Conservation (phyloP, 2,113 vertebrate genomes). For the Silurus meridionalis region DNA sequence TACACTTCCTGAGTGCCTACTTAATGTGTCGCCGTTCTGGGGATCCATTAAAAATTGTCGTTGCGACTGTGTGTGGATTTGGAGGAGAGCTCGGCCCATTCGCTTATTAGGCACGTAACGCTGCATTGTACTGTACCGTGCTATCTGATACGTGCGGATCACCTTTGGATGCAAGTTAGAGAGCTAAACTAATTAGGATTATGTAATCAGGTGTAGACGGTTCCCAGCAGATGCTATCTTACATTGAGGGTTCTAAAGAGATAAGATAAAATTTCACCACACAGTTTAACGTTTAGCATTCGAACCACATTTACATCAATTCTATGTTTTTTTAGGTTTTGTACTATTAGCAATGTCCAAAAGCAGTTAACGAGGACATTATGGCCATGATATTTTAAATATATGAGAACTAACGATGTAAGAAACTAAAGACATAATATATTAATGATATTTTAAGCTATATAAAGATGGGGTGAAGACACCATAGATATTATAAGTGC, state of each 20-base stretch:
- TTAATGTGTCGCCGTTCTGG: conserved; percentile 54
- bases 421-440: neutral
- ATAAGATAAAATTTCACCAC: neutral
- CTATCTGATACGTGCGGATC: neutral
- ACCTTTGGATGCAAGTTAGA: neutral
- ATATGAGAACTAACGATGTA: neutral
- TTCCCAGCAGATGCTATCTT: neutral
- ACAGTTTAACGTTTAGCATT: no score
- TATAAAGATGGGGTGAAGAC: neutral
- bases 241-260: neutral
- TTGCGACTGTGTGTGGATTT: conserved; percentile 29
- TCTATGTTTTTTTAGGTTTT: neutral
- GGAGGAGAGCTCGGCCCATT: conserved; percentile 27
- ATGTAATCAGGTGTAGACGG: neutral
- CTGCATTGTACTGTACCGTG: neutral
- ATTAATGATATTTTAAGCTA: neutral
- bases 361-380: neutral
- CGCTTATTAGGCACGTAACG: conserved; percentile 24
- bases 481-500: neutral
- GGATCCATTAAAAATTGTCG: conserved; percentile 50
- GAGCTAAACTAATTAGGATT: neutral
- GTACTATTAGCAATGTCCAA: neutral
- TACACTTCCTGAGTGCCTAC: conserved; percentile 49
- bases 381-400: neutral
- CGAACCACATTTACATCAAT: neutral